phyloP scores from a whole-genome alignment of 2,113 vertebrate species.

The Puffinus mauretanicus region DNA sequence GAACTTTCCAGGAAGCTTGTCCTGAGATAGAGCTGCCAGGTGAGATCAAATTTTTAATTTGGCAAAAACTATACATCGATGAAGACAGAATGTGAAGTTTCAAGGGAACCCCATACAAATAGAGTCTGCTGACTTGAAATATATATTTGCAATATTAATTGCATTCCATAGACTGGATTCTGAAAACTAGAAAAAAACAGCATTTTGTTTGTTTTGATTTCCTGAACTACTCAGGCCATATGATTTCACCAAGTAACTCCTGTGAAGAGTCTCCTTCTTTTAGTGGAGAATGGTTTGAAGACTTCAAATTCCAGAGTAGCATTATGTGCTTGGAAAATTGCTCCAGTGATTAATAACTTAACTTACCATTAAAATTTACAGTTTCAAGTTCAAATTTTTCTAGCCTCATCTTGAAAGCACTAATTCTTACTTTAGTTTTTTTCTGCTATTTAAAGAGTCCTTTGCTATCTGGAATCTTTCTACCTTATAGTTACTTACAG shows the following conservation, averaged over 20 bases:
- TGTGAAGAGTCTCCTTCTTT: neutral
- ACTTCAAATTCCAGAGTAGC: neutral
- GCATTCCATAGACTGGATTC: neutral
- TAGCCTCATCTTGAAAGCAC: neutral
- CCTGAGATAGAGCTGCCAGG: neutral
- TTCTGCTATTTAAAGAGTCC: neutral
- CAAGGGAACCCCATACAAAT: neutral
- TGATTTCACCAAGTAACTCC: neutral
- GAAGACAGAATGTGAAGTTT: neutral
- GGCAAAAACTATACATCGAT: neutral
- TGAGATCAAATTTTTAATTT: neutral
- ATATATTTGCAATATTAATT: neutral
- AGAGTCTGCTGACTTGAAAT: neutral
- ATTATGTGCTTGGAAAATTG: neutral
- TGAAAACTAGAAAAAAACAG: neutral
- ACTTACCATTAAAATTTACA: neutral
- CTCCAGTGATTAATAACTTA: neutral
- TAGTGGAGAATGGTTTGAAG: neutral
- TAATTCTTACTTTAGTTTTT: neutral
- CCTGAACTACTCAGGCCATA: neutral
- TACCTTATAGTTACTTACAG: neutral
- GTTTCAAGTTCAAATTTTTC: neutral
- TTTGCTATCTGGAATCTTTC: neutral
- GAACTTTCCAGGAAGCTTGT: neutral
- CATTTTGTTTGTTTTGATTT: neutral